A percentile compares a stretch with the other conserved stretches of the same genome.
These are phyloP conservation scores for Drosophila quadrilineata DNA, from an alignment of 1,140 invertebrate genomes.

Conservation along the genomic window DNA sequence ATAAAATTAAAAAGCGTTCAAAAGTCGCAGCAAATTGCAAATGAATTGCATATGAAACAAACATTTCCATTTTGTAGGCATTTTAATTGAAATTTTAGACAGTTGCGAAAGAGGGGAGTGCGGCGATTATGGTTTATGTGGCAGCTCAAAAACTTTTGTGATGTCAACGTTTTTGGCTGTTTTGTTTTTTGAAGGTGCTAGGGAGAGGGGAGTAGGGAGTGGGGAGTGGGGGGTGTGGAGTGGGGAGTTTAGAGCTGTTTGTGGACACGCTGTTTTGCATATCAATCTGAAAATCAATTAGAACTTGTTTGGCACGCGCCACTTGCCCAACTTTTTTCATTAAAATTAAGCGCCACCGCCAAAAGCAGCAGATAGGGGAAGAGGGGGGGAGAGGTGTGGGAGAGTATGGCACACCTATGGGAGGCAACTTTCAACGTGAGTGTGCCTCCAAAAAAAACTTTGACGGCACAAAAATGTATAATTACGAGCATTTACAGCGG, in stretches of 20 bases:
- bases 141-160: constrained; percentile 24
- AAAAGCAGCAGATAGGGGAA: neutral
- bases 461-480: constrained; percentile 45
- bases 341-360: constrained; percentile 38
- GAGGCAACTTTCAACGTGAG: constrained; percentile 21
- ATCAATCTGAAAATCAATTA: constrained; percentile 55
- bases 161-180: constrained; percentile 24
- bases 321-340: constrained; percentile 48
- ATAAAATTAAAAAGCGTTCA: neutral
- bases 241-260: neutral
- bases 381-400: neutral
- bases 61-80: constrained; percentile 38
- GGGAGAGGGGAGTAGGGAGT: neutral
- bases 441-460: constrained; percentile 41
- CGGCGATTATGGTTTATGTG: no score
- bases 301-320: constrained; percentile 40
- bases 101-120: neutral
- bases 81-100: constrained; percentile 48
- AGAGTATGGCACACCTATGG: constrained; percentile 9
- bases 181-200: neutral
- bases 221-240: no score
- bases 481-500: constrained; percentile 35
- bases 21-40: constrained; percentile 20
- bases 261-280: constrained; percentile 43
- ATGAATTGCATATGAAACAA: constrained; percentile 30